A percentile compares a stretch with the other conserved stretches of the same genome.
Evolutionary conservation across 2,888 invertebrate genomes (phyloP).

Genomic region (Portevinia maculata): DNA sequence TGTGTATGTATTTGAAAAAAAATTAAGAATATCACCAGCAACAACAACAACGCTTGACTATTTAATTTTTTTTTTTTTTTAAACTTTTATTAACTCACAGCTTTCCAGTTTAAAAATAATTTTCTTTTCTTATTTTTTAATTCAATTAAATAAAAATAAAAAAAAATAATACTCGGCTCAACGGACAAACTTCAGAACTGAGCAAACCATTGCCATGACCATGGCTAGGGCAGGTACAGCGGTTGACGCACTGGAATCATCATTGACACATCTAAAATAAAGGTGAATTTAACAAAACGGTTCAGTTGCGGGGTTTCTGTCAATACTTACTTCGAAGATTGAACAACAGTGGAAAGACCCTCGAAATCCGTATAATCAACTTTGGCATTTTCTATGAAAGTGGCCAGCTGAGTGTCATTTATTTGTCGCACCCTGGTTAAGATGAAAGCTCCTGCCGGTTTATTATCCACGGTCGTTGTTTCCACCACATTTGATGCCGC

Average conservation of each 20-base stretch:
- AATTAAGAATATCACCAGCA: neutral
- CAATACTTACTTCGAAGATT: constrained; percentile 43
- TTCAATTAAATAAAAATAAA: constrained; percentile 50
- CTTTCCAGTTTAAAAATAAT: constrained; percentile 19
- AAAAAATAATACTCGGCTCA: too few species aligned
- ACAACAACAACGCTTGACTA: constrained; percentile 4
- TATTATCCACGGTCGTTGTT: neutral
- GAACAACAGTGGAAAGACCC: constrained; percentile 20
- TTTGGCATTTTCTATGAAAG: neutral
- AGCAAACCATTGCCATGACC: constrained; percentile 34
- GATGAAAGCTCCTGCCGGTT: constrained; percentile 31
- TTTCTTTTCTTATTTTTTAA: constrained; percentile 20
- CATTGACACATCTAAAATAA: constrained; percentile 36
- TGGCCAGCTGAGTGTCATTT: neutral
- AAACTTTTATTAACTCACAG: constrained; percentile 25
- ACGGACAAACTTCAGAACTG: constrained; percentile 27
- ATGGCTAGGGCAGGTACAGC: constrained; percentile 38
- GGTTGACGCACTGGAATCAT: constrained; percentile 24
- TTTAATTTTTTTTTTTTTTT: neutral
- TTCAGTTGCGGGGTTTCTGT: too few species aligned
- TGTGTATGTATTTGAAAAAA: constrained; percentile 14
- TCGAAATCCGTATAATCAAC: constrained; percentile 29
- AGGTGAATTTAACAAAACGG: neutral
- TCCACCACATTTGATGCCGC: too few species aligned
- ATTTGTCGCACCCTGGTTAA: constrained; percentile 19